phyloP scores from a whole-genome alignment of 2,113 vertebrate genomes.

The Cyanocitta stelleri region DNA sequence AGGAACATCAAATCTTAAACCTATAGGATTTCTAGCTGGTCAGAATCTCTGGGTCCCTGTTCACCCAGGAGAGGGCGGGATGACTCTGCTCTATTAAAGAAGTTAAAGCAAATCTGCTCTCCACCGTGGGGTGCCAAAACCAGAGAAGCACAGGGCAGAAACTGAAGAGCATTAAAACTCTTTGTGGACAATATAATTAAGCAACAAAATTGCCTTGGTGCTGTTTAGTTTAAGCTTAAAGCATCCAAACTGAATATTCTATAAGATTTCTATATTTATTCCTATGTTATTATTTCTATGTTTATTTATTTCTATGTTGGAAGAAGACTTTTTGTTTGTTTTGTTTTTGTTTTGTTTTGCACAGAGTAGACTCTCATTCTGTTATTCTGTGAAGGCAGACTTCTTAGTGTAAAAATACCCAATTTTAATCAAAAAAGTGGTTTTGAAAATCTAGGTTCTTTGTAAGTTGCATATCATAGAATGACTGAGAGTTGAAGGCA shows the following conservation, averaged over 20 bases:
- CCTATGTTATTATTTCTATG: not conserved
- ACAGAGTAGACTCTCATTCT: not conserved
- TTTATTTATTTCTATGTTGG: not conserved
- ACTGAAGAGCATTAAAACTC: not conserved
- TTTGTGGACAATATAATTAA: not conserved
- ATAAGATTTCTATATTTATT: not conserved
- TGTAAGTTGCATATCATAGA: not conserved
- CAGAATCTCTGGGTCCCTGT: not conserved
- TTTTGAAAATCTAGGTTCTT: not conserved
- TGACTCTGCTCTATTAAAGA: not conserved
- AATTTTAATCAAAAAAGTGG: not conserved
- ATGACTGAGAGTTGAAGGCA: not conserved
- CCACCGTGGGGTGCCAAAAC: not conserved
- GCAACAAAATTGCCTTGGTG: not conserved
- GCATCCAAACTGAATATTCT: not conserved
- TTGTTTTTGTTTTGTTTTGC: not conserved
- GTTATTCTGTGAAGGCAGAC: not conserved
- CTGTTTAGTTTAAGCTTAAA: not conserved
- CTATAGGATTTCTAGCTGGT: not conserved
- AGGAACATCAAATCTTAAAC: not conserved
- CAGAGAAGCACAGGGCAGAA: not conserved
- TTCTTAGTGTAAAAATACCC: not conserved
- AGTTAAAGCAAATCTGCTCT: not conserved
- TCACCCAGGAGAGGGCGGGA: not conserved
- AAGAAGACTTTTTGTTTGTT: not conserved